Conservation (phyloP, 2,797 vertebrate species). For the Kryptopterus vitreolus region DNA sequence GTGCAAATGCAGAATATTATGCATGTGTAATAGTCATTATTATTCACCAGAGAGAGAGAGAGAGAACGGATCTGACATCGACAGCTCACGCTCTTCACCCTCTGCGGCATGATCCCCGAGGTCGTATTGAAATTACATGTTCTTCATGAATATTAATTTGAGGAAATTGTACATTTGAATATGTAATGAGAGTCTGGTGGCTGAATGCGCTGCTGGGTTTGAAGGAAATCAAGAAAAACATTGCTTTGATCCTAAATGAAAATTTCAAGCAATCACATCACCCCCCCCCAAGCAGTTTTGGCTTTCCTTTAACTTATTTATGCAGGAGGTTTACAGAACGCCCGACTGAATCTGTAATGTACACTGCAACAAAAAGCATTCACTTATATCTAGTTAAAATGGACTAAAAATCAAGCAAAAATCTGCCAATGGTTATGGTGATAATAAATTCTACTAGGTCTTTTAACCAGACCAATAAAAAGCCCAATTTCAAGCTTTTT, state of each 20-base stretch:
- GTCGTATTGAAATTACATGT: slow-evolving; percentile 36
- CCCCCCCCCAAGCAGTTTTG: neutral
- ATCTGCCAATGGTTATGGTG: no score
- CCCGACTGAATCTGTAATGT: neutral
- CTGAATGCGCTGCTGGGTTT: neutral
- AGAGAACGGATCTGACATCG: slow-evolving; percentile 25
- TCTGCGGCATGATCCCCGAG: slow-evolving; percentile 13
- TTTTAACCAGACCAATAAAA: no score
- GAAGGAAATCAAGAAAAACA: neutral
- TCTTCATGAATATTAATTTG: slow-evolving; percentile 34
- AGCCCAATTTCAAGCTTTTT: no score
- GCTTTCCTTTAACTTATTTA: neutral
- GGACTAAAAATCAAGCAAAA: no score
- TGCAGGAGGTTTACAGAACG: neutral
- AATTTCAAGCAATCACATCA: neutral
- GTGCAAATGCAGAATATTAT: slow-evolving; percentile 10
- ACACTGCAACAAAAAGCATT: no score
- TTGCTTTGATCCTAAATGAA: neutral
- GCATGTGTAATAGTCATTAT: slow-evolving; percentile 24
- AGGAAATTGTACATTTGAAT: slow-evolving; percentile 34
- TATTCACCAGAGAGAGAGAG: slow-evolving; percentile 32
- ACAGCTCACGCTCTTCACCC: slow-evolving; percentile 23
- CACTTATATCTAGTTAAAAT: no score
- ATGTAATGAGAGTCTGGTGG: slow-evolving; percentile 18
- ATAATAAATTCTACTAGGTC: no score